Base-by-base conservation (phyloP, 2,797 vertebrate species). In the Catamblyrhynchus diadema region DNA sequence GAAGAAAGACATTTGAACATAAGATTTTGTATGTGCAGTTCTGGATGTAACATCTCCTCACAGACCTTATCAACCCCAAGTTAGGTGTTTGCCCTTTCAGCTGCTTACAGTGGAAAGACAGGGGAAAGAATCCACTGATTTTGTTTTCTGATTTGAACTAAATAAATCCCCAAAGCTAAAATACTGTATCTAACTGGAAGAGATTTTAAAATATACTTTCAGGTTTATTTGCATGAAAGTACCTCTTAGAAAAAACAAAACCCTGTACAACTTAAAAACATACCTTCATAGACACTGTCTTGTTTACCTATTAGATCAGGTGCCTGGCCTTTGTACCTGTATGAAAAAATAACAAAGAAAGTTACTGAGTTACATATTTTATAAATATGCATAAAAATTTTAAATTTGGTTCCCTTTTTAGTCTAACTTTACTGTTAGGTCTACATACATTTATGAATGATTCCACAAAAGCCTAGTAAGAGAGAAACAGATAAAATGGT, bases 271-370 rank as follows among this genome's bases (percentile, higher is more conserved):
- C 32, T 91, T 75, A 54, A 93, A 94, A 88, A 92, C 96, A 35
- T 98, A 99, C 99, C 99, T 99, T 99, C 99, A 97, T 99, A 99
- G 32, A 99, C 99, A 74, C 99, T 99, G 97, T 99, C 99, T 96
- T 99, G 99, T 97, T 99, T 99, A 44, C 99, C 99, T 97, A 99
- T 98, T 64, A 99, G 98, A 97, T 99, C 99, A 10, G 99, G 99
- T 93, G 99, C 99, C 93, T 99, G 99, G 21, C 99, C 99, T 95
- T 99, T 99, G 94, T 99, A 99, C 93, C 99, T 99, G 96, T 71
- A 97, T 7, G 94, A 65, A 96, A 78, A 95, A 66, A 87, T 2
- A 82, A 59, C 25, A 61, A 42, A 83, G 12, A 45, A 65, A 75
- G 30, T 21, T 70, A 80, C 8, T 23, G 33, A 64, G 53, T n/a